A percentile compares a stretch with the other conserved stretches of the same genome.
phyloP scores from a whole-genome alignment of 1,140 invertebrate genomes.

The Charaxes varanes region DNA sequence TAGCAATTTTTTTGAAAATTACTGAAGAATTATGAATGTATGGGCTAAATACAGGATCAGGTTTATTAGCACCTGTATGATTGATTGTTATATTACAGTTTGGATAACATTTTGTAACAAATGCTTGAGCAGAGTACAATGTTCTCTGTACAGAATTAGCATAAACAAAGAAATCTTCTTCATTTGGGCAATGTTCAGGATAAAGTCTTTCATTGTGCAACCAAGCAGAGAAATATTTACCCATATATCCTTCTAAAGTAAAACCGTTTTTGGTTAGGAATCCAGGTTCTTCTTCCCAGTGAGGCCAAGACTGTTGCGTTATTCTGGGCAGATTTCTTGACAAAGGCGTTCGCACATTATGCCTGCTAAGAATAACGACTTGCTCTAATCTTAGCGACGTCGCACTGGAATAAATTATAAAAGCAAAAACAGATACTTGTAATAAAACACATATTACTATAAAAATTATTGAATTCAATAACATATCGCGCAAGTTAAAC shows the following conservation, averaged over 20 bases:
- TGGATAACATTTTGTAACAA: conserved; percentile 38
- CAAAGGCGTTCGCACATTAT: conserved; percentile 51
- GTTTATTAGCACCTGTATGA: conserved; percentile 20
- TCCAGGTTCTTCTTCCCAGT: conserved; percentile 45
- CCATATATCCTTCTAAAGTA: conserved; percentile 53
- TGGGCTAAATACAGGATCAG: conserved; percentile 50
- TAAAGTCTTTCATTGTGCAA: conserved; percentile 31
- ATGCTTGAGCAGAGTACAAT: conserved; percentile 40
- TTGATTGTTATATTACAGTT: conserved; percentile 43
- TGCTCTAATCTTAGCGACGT: conserved; percentile 28
- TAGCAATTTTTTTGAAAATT: conserved; percentile 34
- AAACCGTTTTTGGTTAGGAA: conserved; percentile 51
- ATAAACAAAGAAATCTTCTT: conserved; percentile 43
- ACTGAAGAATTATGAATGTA: conserved; percentile 38
- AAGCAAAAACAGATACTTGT: conserved; percentile 8
- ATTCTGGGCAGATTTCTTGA: conserved; percentile 36
- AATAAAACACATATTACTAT: conserved; percentile 11
- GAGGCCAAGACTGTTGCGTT: conserved; percentile 45
- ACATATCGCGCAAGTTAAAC: conserved; percentile 4
- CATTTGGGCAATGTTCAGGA: conserved; percentile 29
- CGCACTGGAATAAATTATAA: conserved; percentile 7
- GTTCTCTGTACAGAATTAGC: conserved; percentile 50
- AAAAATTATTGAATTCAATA: conserved; percentile 5
- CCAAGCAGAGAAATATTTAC: conserved; percentile 41
- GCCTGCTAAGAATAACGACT: conserved; percentile 53